Percentiles rank a stretch among this genome's conserved stretches.
phyloP scores from a whole-genome alignment of 2,888 invertebrate species.

The Drepana falcataria region DNA sequence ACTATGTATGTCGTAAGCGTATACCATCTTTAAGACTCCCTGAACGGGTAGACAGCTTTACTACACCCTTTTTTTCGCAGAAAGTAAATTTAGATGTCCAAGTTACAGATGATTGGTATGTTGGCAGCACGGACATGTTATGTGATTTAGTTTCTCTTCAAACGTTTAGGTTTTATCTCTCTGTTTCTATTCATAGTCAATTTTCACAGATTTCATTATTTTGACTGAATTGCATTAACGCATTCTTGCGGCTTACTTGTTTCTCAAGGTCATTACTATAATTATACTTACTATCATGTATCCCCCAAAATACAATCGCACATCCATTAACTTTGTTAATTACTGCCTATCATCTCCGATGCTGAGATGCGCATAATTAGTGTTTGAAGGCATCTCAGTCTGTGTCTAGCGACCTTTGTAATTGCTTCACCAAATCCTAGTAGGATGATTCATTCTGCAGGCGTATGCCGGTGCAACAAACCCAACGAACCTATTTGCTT shows the following conservation, averaged over 20 bases:
- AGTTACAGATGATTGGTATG: no score
- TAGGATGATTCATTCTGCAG: constrained; percentile 33
- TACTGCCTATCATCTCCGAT: neutral
- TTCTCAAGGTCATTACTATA: neutral
- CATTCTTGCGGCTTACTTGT: neutral
- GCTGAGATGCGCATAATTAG: neutral
- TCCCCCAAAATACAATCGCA: neutral
- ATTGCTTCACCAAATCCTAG: constrained; percentile 31
- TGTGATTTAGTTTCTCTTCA: no score
- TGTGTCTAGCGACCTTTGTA: constrained; percentile 15
- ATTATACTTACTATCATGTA: neutral
- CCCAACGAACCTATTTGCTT: constrained; percentile 11
- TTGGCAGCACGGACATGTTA: no score
- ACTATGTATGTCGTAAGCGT: no score
- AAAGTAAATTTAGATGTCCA: no score
- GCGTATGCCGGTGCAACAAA: constrained; percentile 21
- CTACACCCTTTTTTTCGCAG: no score
- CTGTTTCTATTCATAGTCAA: no score
- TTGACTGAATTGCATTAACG: no score
- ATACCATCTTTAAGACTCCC: no score
- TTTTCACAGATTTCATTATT: no score
- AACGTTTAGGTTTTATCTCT: no score
- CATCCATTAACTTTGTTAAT: neutral
- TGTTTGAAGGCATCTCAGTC: constrained; percentile 1
- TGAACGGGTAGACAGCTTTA: no score